phyloP scores from a whole-genome alignment of 1,140 invertebrate species.

The Polypedilum vanderplanki region DNA sequence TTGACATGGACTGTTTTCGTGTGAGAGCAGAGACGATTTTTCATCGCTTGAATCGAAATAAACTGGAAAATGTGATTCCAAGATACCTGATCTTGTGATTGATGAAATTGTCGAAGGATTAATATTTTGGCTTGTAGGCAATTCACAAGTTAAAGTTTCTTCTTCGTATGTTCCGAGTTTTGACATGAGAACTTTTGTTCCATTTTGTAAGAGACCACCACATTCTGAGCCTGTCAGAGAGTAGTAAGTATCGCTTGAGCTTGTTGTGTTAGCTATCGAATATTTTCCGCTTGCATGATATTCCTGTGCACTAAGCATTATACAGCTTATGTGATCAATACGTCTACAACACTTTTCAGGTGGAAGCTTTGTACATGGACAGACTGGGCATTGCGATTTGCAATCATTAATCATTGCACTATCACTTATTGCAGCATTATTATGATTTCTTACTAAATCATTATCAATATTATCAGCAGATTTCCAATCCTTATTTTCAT shows the following conservation, averaged over 20 bases:
- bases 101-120: constrained; percentile 15
- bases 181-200: neutral
- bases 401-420: constrained; percentile 40
- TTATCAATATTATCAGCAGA: constrained; percentile 41
- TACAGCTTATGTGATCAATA: constrained; percentile 33
- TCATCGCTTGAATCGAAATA: constrained; percentile 24
- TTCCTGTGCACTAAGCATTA: constrained; percentile 32
- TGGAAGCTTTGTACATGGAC: constrained; percentile 34
- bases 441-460: constrained; percentile 30
- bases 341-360: constrained; percentile 34
- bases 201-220: neutral
- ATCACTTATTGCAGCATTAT: constrained; percentile 42
- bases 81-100: constrained; percentile 36
- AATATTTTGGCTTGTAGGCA: neutral
- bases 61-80: constrained; percentile 42
- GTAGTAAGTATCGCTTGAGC: constrained; percentile 41
- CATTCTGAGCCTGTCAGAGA: constrained; percentile 15
- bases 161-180: constrained; percentile 2
- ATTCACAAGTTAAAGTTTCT: neutral
- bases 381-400: constrained; percentile 36
- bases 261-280: constrained; percentile 30
- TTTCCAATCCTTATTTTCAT: constrained; percentile 36
- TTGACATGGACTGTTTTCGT: constrained; percentile 34
- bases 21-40: constrained; percentile 13
- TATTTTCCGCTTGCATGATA: neutral